Conservation (phyloP, 1,140 invertebrate species). For the Calosoma granatense region DNA sequence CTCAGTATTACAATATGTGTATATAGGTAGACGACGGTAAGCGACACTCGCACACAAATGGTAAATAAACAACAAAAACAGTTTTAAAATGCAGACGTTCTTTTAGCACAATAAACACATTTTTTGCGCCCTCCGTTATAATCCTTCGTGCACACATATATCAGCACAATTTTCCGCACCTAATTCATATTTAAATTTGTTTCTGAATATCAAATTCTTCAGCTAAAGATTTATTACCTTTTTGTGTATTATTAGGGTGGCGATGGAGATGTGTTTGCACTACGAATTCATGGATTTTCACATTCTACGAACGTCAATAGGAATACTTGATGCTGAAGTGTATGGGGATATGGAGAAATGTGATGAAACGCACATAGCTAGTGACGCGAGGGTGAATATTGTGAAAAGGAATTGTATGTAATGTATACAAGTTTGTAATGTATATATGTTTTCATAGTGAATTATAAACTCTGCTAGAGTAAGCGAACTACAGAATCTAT, state of each 20-base stretch:
- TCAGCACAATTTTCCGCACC: background rate
- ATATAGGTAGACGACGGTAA: background rate
- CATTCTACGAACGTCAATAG: background rate
- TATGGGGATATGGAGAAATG: too few species aligned
- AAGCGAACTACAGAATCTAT: too few species aligned
- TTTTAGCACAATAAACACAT: background rate
- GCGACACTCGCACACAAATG: background rate
- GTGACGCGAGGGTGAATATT: too few species aligned
- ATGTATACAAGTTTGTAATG: too few species aligned
- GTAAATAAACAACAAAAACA: background rate
- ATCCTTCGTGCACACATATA: background rate
- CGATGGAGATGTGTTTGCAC: background rate
- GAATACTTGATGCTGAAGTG: too few species aligned
- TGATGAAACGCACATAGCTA: too few species aligned
- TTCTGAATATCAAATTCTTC: background rate
- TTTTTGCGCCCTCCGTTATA: background rate
- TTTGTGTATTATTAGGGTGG: background rate
- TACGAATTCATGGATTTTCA: background rate
- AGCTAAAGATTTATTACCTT: background rate
- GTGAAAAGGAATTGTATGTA: too few species aligned
- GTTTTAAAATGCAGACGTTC: background rate
- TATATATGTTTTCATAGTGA: too few species aligned
- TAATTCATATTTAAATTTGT: conserved; percentile 9
- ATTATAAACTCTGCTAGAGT: too few species aligned
- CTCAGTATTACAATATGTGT: background rate